phyloP scores from a whole-genome alignment of 2,888 invertebrate genomes.

The Furcula furcula region DNA sequence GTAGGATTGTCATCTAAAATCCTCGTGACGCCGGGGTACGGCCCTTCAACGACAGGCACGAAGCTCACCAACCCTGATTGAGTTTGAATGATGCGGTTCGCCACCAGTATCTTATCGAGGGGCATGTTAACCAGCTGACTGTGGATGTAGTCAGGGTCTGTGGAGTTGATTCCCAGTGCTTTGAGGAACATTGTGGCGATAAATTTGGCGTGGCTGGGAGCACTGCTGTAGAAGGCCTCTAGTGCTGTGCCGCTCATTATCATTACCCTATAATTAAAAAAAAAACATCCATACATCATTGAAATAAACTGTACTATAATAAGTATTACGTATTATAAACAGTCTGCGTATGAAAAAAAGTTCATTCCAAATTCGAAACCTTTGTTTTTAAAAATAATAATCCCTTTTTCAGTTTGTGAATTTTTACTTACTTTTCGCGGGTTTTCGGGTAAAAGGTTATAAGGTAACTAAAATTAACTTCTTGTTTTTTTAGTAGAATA shows the following conservation, averaged over 20 bases:
- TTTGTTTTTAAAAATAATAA: no score
- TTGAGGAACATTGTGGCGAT: slow-evolving; percentile 29
- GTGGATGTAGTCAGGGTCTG: slow-evolving; percentile 20
- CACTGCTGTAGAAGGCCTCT: slow-evolving; percentile 20
- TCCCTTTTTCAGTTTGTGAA: no score
- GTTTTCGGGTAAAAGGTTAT: no score
- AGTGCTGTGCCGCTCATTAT: slow-evolving; percentile 27
- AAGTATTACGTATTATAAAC: no score
- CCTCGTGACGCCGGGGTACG: slow-evolving; percentile 15
- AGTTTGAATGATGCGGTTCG: slow-evolving; percentile 17
- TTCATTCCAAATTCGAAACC: no score
- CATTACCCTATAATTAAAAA: slow-evolving; percentile 14
- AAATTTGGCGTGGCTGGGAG: slow-evolving; percentile 18
- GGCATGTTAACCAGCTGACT: slow-evolving; percentile 15
- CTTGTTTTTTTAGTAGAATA: no score
- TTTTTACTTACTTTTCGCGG: no score
- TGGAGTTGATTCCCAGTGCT: slow-evolving; percentile 48
- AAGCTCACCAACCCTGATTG: slow-evolving; percentile 20
- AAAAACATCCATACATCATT: no score
- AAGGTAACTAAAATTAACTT: no score
- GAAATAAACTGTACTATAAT: no score
- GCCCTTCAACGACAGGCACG: slow-evolving; percentile 23
- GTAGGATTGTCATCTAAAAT: slow-evolving; percentile 30
- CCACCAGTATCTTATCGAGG: slow-evolving; percentile 35
- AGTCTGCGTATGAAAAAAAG: no score